Evolutionary conservation across 2,797 vertebrate species (phyloP).

Genomic region (Bovichtus diacanthus): DNA sequence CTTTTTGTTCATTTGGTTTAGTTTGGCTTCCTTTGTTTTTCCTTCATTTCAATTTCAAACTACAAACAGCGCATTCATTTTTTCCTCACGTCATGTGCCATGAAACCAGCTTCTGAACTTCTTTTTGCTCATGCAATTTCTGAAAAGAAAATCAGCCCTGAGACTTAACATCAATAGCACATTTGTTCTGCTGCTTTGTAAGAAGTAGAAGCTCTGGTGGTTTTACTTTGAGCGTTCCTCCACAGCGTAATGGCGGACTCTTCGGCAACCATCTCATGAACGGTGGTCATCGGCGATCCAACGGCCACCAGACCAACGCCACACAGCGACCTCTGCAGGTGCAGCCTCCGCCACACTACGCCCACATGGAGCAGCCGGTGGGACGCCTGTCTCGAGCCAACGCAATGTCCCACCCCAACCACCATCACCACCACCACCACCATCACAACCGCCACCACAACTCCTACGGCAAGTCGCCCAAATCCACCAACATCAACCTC

Average conservation of each 20-base stretch:
- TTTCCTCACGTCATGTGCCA: slow-evolving; percentile 77
- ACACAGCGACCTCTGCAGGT: slow-evolving; percentile 97
- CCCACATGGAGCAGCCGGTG: slow-evolving; percentile 90
- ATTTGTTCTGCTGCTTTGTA: slow-evolving; percentile 26
- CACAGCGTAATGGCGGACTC: slow-evolving; percentile 96
- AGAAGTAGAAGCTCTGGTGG: slow-evolving; percentile 29
- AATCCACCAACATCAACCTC: slow-evolving; percentile 99
- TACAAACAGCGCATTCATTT: slow-evolving; percentile 62
- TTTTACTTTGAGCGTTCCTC: slow-evolving; percentile 80
- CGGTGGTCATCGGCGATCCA: slow-evolving; percentile 92
- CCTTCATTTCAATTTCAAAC: slow-evolving; percentile 64
- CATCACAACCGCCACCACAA: slow-evolving; percentile 93
- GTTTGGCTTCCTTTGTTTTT: slow-evolving; percentile 62
- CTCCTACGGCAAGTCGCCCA: slow-evolving; percentile 93
- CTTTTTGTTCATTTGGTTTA: slow-evolving; percentile 46
- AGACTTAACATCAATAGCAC: slow-evolving; percentile 76
- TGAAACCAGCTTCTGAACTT: slow-evolving; percentile 80
- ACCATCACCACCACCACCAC: slow-evolving; percentile 87
- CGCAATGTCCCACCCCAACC: slow-evolving; percentile 83
- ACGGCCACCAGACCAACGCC: slow-evolving; percentile 95
- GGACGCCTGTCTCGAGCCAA: slow-evolving; percentile 85
- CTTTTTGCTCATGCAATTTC: slow-evolving; percentile 77
- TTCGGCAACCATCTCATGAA: slow-evolving; percentile 97
- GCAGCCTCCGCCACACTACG: slow-evolving; percentile 91
- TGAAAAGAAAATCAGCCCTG: slow-evolving; percentile 59